Percentiles rank a stretch among this genome's conserved stretches.
phyloP scores from a whole-genome alignment of 2,113 vertebrate genomes.

The Archocentrus centrarchus region DNA sequence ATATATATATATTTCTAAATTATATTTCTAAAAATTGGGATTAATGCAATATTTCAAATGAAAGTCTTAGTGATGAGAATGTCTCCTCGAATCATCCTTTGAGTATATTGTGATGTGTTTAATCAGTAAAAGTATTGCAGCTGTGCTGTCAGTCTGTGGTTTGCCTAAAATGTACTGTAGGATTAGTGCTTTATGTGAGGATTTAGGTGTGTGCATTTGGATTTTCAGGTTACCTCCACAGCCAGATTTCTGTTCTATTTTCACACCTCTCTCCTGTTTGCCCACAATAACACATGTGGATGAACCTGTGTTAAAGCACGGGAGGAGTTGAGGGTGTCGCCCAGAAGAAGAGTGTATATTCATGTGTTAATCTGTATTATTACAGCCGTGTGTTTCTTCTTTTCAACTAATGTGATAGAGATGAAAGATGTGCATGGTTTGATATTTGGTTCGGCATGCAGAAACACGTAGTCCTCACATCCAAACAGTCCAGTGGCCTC shows the following conservation, averaged over 20 bases:
- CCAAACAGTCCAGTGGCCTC: neutral
- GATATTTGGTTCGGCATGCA: neutral
- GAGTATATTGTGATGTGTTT: neutral
- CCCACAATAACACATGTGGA: slow-evolving; percentile 14
- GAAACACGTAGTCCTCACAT: neutral
- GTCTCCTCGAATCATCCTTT: neutral
- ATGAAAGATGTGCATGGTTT: neutral
- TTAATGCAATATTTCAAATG: neutral
- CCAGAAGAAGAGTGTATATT: neutral
- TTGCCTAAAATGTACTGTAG: neutral
- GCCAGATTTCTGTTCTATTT: slow-evolving; percentile 1
- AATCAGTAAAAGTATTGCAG: neutral
- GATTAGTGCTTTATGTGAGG: slow-evolving; percentile 12
- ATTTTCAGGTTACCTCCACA: neutral
- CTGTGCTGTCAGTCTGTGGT: neutral
- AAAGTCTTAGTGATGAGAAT: neutral
- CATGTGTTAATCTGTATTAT: neutral
- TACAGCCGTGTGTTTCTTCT: neutral
- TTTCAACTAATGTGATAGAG: no score
- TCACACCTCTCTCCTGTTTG: neutral
- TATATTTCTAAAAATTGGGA: neutral
- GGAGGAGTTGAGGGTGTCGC: neutral
- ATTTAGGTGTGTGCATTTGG: slow-evolving; percentile 24
- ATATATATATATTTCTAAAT: rapidly evolving
- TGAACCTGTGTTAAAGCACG: neutral